Base-by-base conservation (phyloP, 2,113 vertebrate species). In the Pteropus alecto region DNA sequence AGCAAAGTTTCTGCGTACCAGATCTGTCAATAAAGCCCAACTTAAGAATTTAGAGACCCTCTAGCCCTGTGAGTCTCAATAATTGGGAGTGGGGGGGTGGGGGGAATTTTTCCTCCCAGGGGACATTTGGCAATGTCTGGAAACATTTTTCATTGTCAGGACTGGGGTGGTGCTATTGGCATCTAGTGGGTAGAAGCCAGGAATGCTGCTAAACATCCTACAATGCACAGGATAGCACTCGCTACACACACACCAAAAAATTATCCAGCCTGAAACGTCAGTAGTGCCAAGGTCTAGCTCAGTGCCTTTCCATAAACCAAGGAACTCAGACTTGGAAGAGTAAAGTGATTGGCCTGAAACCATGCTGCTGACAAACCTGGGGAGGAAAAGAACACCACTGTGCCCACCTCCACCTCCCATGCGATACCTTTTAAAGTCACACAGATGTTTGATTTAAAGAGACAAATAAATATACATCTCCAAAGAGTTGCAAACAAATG, bases 401-500 rank as follows among this genome's bases (percentile, higher is more conserved):
- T 21, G 56, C 56, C 90, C 48, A 77, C 73, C 78, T 67, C 18
- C 74, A 71, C 73, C 78, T 67, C 22, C 78, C 14, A 0, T 46
- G 61, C 9, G 12, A 51, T 73, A 84, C 81, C 68, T 95, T 90
- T 92, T 63, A 82, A 94, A 90, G 67, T 58, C 30, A 70, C 16
- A 16, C 38, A 74, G 93, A 93, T 82, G 43, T 58, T 92, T 94
- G 38, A 71, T 71, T 71, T 58, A 65, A 65, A 88, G n/a, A 79
- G 89, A 86, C 68, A 85, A 84, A n/a, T 79, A 71, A 95, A 77
- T 68, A 83, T 1, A 87, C 19, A 84, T 63, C 43, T 61, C 85
- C 56, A 28, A 90, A 93, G 61, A 94, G 56, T 35, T 87, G 48
- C 87, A 84, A 86, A 86, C 65, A 88, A 61, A 68, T 77, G 86